phyloP scores from a whole-genome alignment of 2,888 invertebrate species.

The Epistrophe grossulariae region DNA sequence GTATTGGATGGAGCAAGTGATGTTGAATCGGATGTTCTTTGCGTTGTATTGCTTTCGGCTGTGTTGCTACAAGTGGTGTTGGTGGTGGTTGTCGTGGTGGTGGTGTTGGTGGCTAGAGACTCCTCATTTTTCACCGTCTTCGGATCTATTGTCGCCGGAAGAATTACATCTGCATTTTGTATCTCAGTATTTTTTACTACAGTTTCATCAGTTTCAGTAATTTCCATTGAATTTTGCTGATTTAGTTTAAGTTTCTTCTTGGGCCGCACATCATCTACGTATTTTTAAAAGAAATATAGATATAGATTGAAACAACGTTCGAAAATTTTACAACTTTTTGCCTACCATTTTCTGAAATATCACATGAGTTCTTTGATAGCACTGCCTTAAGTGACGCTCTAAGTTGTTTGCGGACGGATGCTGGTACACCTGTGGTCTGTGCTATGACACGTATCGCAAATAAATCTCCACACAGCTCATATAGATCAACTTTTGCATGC shows the following conservation, averaged over 20 bases:
- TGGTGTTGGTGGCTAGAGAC: slow-evolving; percentile 40
- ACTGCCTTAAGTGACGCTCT: slow-evolving; percentile 82
- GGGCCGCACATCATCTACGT: slow-evolving; percentile 76
- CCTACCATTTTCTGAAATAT: slow-evolving; percentile 81
- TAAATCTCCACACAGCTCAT: slow-evolving; percentile 83
- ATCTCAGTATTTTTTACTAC: slow-evolving; percentile 40
- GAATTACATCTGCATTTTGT: slow-evolving; percentile 51
- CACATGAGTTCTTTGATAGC: slow-evolving; percentile 81
- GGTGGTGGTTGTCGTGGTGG: background rate
- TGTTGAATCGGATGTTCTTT: slow-evolving; percentile 47
- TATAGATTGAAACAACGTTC: background rate
- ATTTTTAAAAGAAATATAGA: background rate
- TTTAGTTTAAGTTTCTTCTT: slow-evolving; percentile 76
- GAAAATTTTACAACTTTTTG: background rate
- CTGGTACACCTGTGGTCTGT: slow-evolving; percentile 83
- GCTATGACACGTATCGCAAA: slow-evolving; percentile 84
- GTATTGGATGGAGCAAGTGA: slow-evolving; percentile 47
- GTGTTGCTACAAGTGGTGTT: slow-evolving; percentile 2
- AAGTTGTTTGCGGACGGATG: slow-evolving; percentile 82
- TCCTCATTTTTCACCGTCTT: slow-evolving; percentile 74
- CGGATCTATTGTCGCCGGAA: slow-evolving; percentile 78
- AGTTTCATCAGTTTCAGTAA: slow-evolving; percentile 48
- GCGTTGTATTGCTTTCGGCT: slow-evolving; percentile 25
- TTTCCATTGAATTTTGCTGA: slow-evolving; percentile 64
- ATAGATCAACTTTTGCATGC: slow-evolving; percentile 83